phyloP scores from a whole-genome alignment of 1,140 invertebrate genomes.

The Drosophila willistoni region DNA sequence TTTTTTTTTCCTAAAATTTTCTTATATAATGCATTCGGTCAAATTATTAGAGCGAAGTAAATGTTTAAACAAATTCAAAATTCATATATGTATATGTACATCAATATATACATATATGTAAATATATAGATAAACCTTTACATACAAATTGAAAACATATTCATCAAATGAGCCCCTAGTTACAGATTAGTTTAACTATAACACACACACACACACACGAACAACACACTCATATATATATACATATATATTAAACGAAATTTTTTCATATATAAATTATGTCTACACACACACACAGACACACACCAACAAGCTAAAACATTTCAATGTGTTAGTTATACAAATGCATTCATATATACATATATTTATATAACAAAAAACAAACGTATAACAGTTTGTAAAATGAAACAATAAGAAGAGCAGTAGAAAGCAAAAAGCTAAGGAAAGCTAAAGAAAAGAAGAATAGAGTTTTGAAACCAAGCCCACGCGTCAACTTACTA shows the following conservation, averaged over 20 bases:
- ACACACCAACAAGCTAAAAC: constrained; percentile 42
- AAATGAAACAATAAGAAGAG: not conserved
- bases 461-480: constrained; percentile 37
- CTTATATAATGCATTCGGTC: constrained; percentile 58
- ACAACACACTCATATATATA: constrained; percentile 45
- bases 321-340: constrained; percentile 57
- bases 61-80: constrained; percentile 43
- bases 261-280: constrained; percentile 60
- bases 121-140: constrained; percentile 47
- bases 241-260: constrained; percentile 51
- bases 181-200: constrained; percentile 80
- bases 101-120: constrained; percentile 5
- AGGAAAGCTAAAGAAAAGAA: constrained; percentile 9
- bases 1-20: constrained; percentile 18
- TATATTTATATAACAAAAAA: not conserved
- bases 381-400: not conserved
- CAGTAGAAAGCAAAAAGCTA: not conserved
- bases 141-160: constrained; percentile 76
- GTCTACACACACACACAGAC: constrained; percentile 32
- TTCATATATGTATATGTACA: constrained; percentile 27
- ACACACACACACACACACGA: constrained; percentile 47
- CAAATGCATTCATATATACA: constrained; percentile 26
- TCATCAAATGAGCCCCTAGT: constrained; percentile 80
- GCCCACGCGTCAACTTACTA: constrained; percentile 57
- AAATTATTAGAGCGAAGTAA: constrained; percentile 72